Evolutionary conservation across 2,113 vertebrate species (phyloP).

Genomic region (Trematomus loennbergii): DNA sequence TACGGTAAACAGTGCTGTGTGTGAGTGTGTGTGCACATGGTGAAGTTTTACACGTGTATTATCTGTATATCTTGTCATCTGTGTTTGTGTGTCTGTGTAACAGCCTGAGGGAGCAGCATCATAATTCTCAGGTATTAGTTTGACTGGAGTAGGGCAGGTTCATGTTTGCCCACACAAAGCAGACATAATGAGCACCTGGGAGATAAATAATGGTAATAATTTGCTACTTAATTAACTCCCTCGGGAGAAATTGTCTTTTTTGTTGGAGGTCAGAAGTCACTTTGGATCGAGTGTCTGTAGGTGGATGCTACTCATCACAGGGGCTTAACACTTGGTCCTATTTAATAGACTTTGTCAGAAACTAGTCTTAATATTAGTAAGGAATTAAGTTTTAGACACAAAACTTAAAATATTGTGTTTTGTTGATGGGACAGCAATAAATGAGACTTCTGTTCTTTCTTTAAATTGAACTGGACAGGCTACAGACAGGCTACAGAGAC

Average conservation of each 20-base stretch:
- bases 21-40: slow-evolving; percentile 20
- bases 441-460: not conserved
- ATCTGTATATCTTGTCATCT: slow-evolving; percentile 12
- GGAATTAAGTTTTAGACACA: not conserved
- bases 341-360: not conserved
- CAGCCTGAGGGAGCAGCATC: slow-evolving; percentile 9
- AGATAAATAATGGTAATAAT: slow-evolving; percentile 57
- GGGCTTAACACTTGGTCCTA: not conserved
- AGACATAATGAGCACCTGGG: slow-evolving; percentile 42
- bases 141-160: slow-evolving; percentile 24
- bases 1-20: slow-evolving; percentile 23
- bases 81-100: not conserved
- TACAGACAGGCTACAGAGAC: no score
- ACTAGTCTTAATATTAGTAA: no score
- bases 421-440: no score
- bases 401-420: not conserved
- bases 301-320: not conserved
- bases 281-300: slow-evolving; percentile 15
- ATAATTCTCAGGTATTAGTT: slow-evolving; percentile 23
- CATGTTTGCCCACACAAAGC: slow-evolving; percentile 33
- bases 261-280: slow-evolving; percentile 45
- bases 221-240: slow-evolving; percentile 55
- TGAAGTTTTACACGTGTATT: slow-evolving; percentile 11
- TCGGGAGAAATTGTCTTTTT: slow-evolving; percentile 17
- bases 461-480: no score